These are phyloP conservation scores for Callaeas wilsoni DNA, from an alignment of 2,113 vertebrate genomes.

Conservation along the genomic window DNA sequence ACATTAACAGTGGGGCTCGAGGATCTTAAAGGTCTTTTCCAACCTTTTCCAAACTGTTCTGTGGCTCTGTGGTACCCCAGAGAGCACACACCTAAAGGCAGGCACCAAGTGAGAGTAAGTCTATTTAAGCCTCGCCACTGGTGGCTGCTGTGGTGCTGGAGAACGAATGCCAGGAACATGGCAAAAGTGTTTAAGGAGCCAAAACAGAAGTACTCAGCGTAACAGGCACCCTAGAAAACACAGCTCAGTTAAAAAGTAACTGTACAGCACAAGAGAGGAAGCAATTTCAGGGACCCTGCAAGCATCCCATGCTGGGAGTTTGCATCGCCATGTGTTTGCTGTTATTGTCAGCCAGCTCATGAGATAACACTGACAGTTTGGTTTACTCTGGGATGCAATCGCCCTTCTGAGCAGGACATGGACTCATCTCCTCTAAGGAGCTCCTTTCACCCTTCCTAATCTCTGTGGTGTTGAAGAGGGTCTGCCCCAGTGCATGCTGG, in stretches of 20 bases:
- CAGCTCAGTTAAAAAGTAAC: not conserved
- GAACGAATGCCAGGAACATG: not conserved
- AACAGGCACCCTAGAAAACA: not conserved
- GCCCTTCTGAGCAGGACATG: not conserved
- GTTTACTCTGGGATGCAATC: not conserved
- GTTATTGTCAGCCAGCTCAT: not conserved
- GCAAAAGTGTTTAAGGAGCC: not conserved
- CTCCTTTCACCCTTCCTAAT: not conserved
- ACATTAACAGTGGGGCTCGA: not conserved
- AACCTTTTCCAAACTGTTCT: not conserved
- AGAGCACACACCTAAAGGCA: not conserved
- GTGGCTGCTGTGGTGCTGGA: not conserved
- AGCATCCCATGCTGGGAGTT: not conserved
- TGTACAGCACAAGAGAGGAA: not conserved
- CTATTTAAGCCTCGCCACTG: not conserved
- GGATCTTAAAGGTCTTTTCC: not conserved
- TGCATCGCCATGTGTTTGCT: not conserved
- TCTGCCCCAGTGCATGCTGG: not conserved
- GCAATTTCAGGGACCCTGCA: not conserved
- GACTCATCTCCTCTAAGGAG: not conserved
- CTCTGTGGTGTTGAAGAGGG: not conserved
- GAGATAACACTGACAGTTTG: not conserved
- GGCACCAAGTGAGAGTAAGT: not conserved
- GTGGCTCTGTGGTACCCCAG: not conserved
- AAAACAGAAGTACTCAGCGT: not conserved